Evolutionary conservation across 2,113 vertebrate species (phyloP).

Genomic region (Rhea americana): DNA sequence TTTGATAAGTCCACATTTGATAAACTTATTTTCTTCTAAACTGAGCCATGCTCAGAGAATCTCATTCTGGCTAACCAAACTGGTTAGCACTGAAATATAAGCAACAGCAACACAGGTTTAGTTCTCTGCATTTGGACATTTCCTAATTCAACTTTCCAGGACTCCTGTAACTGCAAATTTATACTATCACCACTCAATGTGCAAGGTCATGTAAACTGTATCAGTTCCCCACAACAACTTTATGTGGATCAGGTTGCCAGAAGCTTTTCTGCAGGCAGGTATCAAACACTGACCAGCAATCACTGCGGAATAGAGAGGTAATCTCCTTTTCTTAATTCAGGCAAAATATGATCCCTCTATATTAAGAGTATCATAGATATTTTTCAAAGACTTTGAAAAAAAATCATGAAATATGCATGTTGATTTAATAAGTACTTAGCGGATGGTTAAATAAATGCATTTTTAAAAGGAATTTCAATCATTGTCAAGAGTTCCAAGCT

Average conservation of each 20-base stretch:
- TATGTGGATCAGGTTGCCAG: not conserved
- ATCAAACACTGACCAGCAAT: not conserved
- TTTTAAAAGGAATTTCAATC: not conserved
- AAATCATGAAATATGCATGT: too few species aligned
- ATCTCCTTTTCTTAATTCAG: not conserved
- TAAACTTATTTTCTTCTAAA: not conserved
- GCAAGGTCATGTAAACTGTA: not conserved
- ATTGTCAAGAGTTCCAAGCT: not conserved
- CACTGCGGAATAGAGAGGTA: not conserved
- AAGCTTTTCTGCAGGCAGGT: not conserved
- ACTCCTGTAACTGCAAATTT: not conserved
- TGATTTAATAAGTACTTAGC: not conserved
- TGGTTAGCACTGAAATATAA: too few species aligned
- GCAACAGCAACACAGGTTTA: not conserved
- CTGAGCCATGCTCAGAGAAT: not conserved
- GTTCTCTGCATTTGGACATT: not conserved
- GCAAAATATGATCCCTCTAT: not conserved
- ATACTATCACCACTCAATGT: not conserved
- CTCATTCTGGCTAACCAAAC: not conserved
- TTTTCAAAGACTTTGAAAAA: not conserved
- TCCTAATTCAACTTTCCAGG: not conserved
- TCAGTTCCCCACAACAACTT: not conserved
- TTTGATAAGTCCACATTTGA: not conserved
- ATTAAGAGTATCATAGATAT: not conserved
- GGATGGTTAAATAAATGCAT: not conserved